Percentiles rank a stretch among this genome's conserved stretches.
Evolutionary conservation across 2,797 vertebrate genomes (phyloP).

Genomic region (Coilia nasus): DNA sequence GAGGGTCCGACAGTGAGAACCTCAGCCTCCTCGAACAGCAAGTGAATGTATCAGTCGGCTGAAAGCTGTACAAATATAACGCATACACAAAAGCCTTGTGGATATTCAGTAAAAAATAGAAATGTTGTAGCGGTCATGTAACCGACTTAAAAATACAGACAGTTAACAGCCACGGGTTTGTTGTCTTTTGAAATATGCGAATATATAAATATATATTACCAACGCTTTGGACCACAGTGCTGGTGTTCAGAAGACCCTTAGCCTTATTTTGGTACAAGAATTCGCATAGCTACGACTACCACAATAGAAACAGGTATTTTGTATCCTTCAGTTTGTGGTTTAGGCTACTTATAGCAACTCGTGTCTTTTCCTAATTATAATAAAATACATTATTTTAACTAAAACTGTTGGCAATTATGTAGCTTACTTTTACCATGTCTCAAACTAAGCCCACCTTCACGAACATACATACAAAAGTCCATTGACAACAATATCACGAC

Average conservation of each 20-base stretch:
- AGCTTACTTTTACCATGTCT: not conserved
- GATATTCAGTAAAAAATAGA: not conserved
- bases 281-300: not conserved
- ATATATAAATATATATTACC: not conserved
- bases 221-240: not conserved
- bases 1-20: not conserved
- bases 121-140: not conserved
- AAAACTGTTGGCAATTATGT: not conserved
- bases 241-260: not conserved
- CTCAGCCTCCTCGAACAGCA: not conserved
- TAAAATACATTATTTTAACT: not conserved
- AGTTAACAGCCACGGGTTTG: not conserved
- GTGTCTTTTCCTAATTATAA: not conserved
- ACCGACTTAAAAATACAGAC: not conserved
- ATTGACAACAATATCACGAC: not conserved
- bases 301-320: not conserved
- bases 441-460: not conserved
- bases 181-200: not conserved
- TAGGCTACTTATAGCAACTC: not conserved
- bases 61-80: constrained; percentile 5
- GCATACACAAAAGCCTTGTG: not conserved
- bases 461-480: not conserved
- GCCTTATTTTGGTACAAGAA: not conserved
- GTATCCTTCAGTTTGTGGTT: too few species aligned
- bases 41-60: not conserved